Evolutionary conservation across 2,888 invertebrate species (phyloP).

Genomic region (Drosophila rubida): DNA sequence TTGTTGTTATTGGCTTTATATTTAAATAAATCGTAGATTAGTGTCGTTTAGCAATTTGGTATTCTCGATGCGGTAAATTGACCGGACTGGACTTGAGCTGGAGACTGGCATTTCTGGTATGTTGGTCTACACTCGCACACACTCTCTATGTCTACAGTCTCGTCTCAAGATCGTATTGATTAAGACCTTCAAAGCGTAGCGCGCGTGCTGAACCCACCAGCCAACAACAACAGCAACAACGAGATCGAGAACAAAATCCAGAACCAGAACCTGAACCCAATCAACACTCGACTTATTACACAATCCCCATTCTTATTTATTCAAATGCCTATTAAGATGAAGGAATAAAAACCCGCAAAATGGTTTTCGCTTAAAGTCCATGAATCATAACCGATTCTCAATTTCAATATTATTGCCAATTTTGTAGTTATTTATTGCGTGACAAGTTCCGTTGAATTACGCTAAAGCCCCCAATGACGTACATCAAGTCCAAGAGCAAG

Average conservation of each 20-base stretch:
- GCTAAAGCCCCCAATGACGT: background rate
- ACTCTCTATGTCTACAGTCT: background rate
- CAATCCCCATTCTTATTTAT: background rate
- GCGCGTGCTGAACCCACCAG: conserved; percentile 12
- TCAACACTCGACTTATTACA: conserved; percentile 4
- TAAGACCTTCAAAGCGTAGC: conserved; percentile 41
- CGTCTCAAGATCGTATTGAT: conserved; percentile 39
- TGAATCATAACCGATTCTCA: background rate
- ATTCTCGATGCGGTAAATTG: conserved; percentile 40
- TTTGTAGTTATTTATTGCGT: background rate
- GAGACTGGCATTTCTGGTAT: conserved; percentile 46
- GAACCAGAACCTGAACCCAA: conserved; percentile 12
- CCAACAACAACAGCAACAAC: background rate
- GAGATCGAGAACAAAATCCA: background rate
- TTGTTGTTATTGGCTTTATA: conserved; percentile 35
- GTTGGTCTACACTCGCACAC: conserved; percentile 12
- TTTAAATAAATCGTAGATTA: conserved; percentile 77
- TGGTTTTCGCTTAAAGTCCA: background rate
- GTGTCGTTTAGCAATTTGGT: conserved; percentile 76
- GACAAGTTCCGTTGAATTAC: background rate
- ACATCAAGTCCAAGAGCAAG: too few relatives aligned
- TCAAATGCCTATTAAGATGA: background rate
- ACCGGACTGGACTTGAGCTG: background rate
- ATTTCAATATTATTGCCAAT: background rate
- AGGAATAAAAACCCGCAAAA: background rate